Evolutionary conservation across 2,113 vertebrate genomes (phyloP), one percentile per base, ranked within the genome.

Genomic region (Vulpes vulpes): DNA sequence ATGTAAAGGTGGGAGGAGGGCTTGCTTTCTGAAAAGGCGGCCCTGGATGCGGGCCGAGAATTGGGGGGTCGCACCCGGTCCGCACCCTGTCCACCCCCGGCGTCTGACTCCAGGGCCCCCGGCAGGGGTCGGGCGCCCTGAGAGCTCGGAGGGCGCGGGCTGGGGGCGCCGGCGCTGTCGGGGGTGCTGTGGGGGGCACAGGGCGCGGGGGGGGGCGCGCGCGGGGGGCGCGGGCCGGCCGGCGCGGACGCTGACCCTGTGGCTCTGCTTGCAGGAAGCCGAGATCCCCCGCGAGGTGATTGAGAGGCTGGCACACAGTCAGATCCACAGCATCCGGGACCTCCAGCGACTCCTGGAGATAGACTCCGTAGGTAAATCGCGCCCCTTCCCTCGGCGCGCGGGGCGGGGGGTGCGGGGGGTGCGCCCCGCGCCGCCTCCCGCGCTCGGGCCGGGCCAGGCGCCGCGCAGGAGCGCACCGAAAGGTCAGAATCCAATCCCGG

Each of bases 291-390:
- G 99, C 98, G 99, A 99, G 98, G 98, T 99, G 97, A 99, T 99
- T 92, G 99, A 99, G 98, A 99, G 99, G 92, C 99, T 99, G 99
- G 99, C 99, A 76, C 99, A 99, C 99, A 99, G 99, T 98, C 99
- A 99, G 98, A 99, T 99, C 99, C 99, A 99, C 99, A 99, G 99
- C 99, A 99, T 99, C 99, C 99, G 99, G 98, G 99, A 99, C 99
- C 99, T 99, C 99, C 99, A 99, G 99, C 99, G 99, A 99, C 99
- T 99, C 98, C 99, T 99, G 99, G 99, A 99, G 98, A 99, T 99
- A 99, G 99, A 99, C 99, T 99, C 99, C 99, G 99, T 99, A 99
- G 99, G 99, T 99, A 99, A 99, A 99, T 99, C 99, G 99, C 99
- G 98, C 98, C 99, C 97, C 97, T 97, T 99, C 98, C 97, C 98